These are phyloP conservation scores for Montipora capricornis DNA, from an alignment of 64 coral and sea anemone genomes.

Conservation along the genomic window DNA sequence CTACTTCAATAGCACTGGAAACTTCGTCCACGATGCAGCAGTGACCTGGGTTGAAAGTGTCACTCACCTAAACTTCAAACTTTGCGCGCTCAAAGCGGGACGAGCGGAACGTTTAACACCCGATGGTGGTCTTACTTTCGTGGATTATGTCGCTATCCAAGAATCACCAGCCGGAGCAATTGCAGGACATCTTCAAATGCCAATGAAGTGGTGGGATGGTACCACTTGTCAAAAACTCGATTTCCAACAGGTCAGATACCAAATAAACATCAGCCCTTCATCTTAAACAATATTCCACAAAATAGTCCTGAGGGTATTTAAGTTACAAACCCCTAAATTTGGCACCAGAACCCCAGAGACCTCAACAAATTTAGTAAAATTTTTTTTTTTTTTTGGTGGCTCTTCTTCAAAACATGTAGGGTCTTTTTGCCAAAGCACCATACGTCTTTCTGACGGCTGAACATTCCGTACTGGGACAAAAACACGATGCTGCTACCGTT, in stretches of 20 bases:
- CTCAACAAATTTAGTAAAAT: no score
- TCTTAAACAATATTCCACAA: no score
- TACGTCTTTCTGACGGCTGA: slow-evolving; percentile 15
- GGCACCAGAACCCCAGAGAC: no score
- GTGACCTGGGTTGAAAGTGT: slow-evolving; percentile 85
- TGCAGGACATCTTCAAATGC: slow-evolving; percentile 54
- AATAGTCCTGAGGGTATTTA: no score
- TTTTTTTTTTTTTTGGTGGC: no score
- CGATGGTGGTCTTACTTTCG: slow-evolving; percentile 75
- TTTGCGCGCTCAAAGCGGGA: slow-evolving; percentile 87
- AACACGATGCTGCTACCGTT: slow-evolving; percentile 20
- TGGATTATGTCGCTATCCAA: slow-evolving; percentile 89
- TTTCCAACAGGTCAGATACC: slow-evolving; percentile 29
- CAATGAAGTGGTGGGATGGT: slow-evolving; percentile 83
- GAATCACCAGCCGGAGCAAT: slow-evolving; percentile 64
- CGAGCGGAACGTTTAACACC: slow-evolving; percentile 65
- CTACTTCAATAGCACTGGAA: slow-evolving; percentile 66
- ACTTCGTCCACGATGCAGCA: slow-evolving; percentile 70
- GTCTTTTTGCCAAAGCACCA: neutral
- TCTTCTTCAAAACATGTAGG: neutral
- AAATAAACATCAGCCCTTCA: no score
- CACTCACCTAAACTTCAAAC: slow-evolving; percentile 46
- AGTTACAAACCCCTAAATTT: no score
- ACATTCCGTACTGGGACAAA: slow-evolving; percentile 6
- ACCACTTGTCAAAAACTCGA: slow-evolving; percentile 62